A percentile compares a stretch with the other conserved stretches of the same genome.
phyloP scores from a whole-genome alignment of 1,140 invertebrate species.

The Prorops nasuta region DNA sequence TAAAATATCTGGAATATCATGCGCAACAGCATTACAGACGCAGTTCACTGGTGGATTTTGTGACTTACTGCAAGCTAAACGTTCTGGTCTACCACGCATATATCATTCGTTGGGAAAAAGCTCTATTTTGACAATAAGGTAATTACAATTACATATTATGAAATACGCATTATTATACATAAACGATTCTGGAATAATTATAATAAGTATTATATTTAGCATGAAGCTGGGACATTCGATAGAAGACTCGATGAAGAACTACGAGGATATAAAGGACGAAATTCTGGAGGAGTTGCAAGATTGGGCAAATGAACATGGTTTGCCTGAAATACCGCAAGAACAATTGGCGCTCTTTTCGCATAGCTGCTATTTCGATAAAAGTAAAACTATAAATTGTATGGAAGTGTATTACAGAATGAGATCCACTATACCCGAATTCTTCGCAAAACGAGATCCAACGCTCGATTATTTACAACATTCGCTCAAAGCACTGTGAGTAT shows the following conservation, averaged over 20 bases:
- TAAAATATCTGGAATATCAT: too few species aligned
- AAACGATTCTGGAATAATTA: too few species aligned
- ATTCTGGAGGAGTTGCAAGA: constrained; percentile 28
- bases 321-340: constrained; percentile 33
- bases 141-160: background rate
- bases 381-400: constrained; percentile 61
- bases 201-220: too few species aligned
- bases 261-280: constrained; percentile 38
- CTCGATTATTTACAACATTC: constrained; percentile 38
- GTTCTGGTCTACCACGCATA: too few species aligned
- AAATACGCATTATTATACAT: too few species aligned
- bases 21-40: too few species aligned
- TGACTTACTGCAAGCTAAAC: too few species aligned
- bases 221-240: constrained; percentile 42
- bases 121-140: background rate
- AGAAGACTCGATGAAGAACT: constrained; percentile 25
- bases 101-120: background rate
- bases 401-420: constrained; percentile 60
- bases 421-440: constrained; percentile 61
- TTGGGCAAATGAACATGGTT: constrained; percentile 29
- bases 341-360: constrained; percentile 61
- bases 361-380: constrained; percentile 60
- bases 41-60: too few species aligned
- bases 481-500: constrained; percentile 52
- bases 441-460: constrained; percentile 56